phyloP scores from a whole-genome alignment of 30 jellyfish, hydroid and myxozoan species.

The Turritopsis rubra region DNA sequence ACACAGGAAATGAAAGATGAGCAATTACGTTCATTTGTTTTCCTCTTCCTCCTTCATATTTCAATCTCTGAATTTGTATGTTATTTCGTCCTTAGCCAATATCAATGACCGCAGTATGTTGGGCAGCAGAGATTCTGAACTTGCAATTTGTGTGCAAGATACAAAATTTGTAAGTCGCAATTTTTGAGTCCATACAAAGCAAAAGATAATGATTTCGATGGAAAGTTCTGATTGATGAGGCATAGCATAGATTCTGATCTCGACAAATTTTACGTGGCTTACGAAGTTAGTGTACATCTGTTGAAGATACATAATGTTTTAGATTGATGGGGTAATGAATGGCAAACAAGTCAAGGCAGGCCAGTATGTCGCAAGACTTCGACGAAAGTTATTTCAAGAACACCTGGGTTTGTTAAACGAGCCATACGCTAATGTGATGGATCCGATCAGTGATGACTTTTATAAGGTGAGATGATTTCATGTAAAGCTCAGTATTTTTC shows the following conservation, averaged over 20 bases:
- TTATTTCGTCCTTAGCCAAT: slow-evolving; percentile 64
- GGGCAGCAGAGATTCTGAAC: slow-evolving; percentile 87
- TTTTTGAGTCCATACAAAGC: not conserved
- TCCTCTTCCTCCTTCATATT: not conserved
- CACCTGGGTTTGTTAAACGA: slow-evolving; percentile 66
- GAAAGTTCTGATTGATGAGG: too few relatives aligned
- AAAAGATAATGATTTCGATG: not conserved
- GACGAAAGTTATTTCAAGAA: slow-evolving; percentile 60
- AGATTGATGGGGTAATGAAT: slow-evolving; percentile 78
- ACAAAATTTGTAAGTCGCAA: slow-evolving; percentile 51
- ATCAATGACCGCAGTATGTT: slow-evolving; percentile 93
- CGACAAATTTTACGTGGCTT: too few relatives aligned
- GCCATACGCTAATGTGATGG: slow-evolving; percentile 42
- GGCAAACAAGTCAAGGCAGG: slow-evolving; percentile 69
- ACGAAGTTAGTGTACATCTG: too few relatives aligned
- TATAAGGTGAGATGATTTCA: slow-evolving; percentile 21
- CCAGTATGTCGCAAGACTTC: slow-evolving; percentile 51
- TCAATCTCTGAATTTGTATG: too few relatives aligned
- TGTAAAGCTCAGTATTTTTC: not conserved
- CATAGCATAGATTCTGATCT: too few relatives aligned
- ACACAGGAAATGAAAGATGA: too few relatives aligned
- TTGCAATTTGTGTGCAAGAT: slow-evolving; percentile 73
- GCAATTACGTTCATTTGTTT: slow-evolving; percentile 4
- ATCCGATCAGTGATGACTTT: slow-evolving; percentile 58
- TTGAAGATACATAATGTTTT: not conserved